phyloP scores from a whole-genome alignment of 2,888 invertebrate genomes.

The Corythucha ciliata region DNA sequence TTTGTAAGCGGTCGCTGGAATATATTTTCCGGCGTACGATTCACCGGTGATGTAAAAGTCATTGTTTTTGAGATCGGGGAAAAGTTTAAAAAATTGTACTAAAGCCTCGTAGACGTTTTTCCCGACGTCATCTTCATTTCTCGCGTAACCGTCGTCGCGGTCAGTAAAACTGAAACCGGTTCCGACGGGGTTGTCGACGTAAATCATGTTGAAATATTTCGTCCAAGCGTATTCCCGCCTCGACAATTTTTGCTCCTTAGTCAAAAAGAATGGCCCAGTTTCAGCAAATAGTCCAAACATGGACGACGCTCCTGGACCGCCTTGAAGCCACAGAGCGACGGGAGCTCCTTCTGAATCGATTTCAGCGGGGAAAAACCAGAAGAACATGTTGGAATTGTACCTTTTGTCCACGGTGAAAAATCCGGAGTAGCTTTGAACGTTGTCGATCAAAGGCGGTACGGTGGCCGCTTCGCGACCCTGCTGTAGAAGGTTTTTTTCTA shows the following conservation, averaged over 20 bases:
- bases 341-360: conserved; percentile 42
- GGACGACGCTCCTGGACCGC: conserved; percentile 50
- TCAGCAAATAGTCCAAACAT: conserved; percentile 51
- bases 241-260: conserved; percentile 12
- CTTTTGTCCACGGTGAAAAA: conserved; percentile 50
- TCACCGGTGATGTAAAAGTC: conserved; percentile 54
- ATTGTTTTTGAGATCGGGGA: conserved; percentile 46
- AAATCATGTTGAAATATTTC: conserved; percentile 49
- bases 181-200: conserved; percentile 58
- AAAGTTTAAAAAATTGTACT: conserved; percentile 52
- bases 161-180: conserved; percentile 56
- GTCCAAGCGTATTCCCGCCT: conserved; percentile 51
- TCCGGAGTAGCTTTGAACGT: conserved; percentile 48
- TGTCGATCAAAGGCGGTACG: conserved; percentile 25
- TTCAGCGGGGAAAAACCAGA: conserved; percentile 46
- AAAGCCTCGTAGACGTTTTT: conserved; percentile 47
- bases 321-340: conserved; percentile 50
- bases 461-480: conserved; percentile 40
- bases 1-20: conserved; percentile 46
- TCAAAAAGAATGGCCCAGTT: conserved; percentile 46
- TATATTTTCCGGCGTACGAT: conserved; percentile 52
- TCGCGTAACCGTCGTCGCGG: conserved; percentile 47
- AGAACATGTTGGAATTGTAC: conserved; percentile 45
- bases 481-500: conserved; percentile 46
- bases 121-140: conserved; percentile 48